Percentiles rank a stretch among this genome's conserved stretches.
phyloP scores from a whole-genome alignment of 2,113 vertebrate genomes.

The Caranx ignobilis region DNA sequence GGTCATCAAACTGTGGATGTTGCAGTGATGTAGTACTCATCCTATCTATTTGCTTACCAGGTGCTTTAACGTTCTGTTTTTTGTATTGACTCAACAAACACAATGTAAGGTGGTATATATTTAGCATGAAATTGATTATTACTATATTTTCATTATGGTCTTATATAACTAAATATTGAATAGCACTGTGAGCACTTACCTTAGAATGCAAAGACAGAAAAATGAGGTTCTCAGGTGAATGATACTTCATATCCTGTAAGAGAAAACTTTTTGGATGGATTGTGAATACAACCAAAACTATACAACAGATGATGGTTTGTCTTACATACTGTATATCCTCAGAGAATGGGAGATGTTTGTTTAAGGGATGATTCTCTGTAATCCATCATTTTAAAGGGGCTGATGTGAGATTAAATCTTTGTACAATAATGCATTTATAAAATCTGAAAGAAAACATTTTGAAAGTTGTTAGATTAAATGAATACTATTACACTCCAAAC shows the following conservation, averaged over 20 bases:
- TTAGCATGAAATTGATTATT: neutral
- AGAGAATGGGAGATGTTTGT: slow-evolving; percentile 4
- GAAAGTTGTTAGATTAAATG: neutral
- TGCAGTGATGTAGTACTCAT: neutral
- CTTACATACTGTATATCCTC: neutral
- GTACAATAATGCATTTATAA: neutral
- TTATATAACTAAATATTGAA: neutral
- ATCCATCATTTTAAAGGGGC: slow-evolving; percentile 7
- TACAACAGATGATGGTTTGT: neutral
- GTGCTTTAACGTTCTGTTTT: neutral
- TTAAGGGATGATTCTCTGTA: neutral
- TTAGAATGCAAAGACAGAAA: neutral
- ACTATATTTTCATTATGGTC: neutral
- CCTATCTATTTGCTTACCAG: neutral
- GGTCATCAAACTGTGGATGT: neutral
- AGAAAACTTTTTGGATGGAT: neutral
- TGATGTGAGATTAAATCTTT: neutral
- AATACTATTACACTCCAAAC: neutral
- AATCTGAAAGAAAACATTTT: neutral
- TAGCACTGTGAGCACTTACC: slow-evolving; percentile 3
- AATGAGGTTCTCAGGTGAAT: neutral
- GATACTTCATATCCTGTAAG: neutral
- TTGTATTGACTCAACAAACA: neutral
- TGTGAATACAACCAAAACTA: neutral
- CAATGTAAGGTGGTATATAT: neutral